A percentile compares a stretch with the other conserved stretches of the same genome.
These are phyloP conservation scores for Pteria penguin DNA, from an alignment of 2,888 invertebrate species.

Conservation along the genomic window DNA sequence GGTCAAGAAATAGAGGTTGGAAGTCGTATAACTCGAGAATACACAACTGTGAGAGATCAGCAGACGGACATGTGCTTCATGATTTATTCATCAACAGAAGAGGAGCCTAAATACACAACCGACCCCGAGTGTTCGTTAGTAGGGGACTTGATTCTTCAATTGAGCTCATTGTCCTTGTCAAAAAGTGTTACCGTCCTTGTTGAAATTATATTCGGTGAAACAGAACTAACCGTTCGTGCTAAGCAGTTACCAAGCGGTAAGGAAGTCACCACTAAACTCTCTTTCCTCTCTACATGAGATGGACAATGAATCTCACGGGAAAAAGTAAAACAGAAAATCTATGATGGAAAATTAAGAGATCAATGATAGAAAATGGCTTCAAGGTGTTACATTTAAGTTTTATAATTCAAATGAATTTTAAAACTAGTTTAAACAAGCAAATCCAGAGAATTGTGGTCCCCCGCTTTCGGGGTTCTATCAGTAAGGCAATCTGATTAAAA, in stretches of 20 bases:
- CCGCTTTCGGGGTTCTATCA: too few relatives aligned
- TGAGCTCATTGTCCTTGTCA: neutral
- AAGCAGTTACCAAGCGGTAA: neutral
- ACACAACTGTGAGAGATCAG: neutral
- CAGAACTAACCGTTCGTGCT: conserved; percentile 2
- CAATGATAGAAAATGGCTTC: too few relatives aligned
- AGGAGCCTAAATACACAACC: conserved; percentile 1
- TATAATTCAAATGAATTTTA: too few relatives aligned
- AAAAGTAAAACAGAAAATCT: too few relatives aligned
- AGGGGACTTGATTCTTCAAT: neutral
- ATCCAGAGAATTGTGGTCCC: too few relatives aligned
- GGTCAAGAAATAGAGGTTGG: neutral
- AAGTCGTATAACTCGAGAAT: neutral
- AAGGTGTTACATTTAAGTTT: too few relatives aligned
- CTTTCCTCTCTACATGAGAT: too few relatives aligned
- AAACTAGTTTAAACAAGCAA: too few relatives aligned
- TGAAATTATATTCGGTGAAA: conserved; percentile 10
- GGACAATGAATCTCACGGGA: too few relatives aligned
- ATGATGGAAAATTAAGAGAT: too few relatives aligned
- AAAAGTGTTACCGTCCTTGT: neutral
- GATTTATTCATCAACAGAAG: neutral
- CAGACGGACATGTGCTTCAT: neutral
- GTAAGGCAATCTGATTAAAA: too few relatives aligned
- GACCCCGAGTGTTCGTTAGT: conserved; percentile 1
- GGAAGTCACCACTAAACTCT: neutral